A percentile compares a stretch with the other conserved stretches of the same genome.
Conservation (phyloP, 2,888 invertebrate genomes). For the Rutpela maculata region DNA sequence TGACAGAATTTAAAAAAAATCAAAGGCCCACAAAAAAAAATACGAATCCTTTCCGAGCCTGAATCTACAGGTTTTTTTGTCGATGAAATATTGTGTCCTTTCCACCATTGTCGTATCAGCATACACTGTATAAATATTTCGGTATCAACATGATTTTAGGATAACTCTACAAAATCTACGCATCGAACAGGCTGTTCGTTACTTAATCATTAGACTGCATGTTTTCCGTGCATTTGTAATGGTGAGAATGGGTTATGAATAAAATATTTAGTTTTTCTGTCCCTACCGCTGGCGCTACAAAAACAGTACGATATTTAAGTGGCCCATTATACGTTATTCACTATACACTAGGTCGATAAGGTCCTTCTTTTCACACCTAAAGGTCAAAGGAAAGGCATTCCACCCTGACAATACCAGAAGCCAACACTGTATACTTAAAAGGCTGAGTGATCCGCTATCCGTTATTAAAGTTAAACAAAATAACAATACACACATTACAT, state of each 20-base stretch:
- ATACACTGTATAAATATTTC: no score
- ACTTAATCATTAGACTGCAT: background rate
- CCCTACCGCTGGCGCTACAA: background rate
- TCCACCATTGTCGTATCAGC: no score
- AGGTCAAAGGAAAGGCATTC: background rate
- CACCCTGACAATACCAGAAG: background rate
- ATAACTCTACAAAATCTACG: no score
- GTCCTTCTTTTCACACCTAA: background rate
- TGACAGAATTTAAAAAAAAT: no score
- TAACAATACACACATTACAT: no score
- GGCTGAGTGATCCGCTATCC: background rate
- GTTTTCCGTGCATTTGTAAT: background rate
- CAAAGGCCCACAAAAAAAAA: no score
- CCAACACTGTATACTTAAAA: background rate
- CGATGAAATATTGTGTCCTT: no score
- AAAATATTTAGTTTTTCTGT: constrained; percentile 3
- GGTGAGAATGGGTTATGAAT: background rate
- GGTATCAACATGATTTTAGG: no score
- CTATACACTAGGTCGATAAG: background rate
- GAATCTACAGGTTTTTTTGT: no score
- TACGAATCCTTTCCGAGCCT: no score
- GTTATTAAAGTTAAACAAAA: background rate
- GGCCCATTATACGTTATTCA: background rate
- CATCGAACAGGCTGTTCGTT: no score
- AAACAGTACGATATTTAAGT: background rate